Conservation (phyloP, 1,140 invertebrate species). For the Platyscapa corneri region DNA sequence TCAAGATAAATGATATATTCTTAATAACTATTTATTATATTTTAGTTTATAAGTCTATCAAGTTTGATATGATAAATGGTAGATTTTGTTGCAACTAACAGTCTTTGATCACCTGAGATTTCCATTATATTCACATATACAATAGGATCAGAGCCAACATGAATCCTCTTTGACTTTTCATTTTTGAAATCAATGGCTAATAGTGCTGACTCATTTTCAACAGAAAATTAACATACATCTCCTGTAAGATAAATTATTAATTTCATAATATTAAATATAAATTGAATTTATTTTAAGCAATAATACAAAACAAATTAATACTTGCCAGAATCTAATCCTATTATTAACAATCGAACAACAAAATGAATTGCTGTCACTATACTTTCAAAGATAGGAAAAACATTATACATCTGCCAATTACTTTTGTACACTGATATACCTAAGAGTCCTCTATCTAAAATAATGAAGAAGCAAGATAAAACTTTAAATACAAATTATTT, state of each 20-base stretch:
- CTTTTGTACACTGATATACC: constrained; percentile 52
- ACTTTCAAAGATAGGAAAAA: constrained; percentile 51
- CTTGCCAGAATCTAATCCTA: constrained; percentile 58
- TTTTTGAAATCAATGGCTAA: constrained; percentile 50
- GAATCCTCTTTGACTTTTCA: constrained; percentile 45
- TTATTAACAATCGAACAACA: constrained; percentile 51
- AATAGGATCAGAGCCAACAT: constrained; percentile 51
- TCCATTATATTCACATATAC: constrained; percentile 57
- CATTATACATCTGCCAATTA: constrained; percentile 56
- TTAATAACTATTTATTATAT: background rate
- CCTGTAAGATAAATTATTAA: constrained; percentile 39
- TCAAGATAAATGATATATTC: background rate
- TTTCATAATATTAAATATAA: background rate
- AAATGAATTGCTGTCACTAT: constrained; percentile 53
- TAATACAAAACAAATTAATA: constrained; percentile 5
- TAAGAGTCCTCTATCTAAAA: constrained; percentile 54
- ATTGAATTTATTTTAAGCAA: background rate
- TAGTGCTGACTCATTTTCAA: constrained; percentile 48
- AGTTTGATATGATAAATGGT: constrained; percentile 41
- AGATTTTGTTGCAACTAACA: constrained; percentile 43
- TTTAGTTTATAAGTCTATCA: background rate
- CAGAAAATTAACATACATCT: constrained; percentile 53
- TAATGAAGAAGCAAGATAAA: constrained; percentile 1
- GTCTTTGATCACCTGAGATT: constrained; percentile 47
- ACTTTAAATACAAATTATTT: background rate